A percentile compares a stretch with the other conserved stretches of the same genome.
Conservation (phyloP, 2,888 invertebrate genomes). For the Octonoba sinensis region DNA sequence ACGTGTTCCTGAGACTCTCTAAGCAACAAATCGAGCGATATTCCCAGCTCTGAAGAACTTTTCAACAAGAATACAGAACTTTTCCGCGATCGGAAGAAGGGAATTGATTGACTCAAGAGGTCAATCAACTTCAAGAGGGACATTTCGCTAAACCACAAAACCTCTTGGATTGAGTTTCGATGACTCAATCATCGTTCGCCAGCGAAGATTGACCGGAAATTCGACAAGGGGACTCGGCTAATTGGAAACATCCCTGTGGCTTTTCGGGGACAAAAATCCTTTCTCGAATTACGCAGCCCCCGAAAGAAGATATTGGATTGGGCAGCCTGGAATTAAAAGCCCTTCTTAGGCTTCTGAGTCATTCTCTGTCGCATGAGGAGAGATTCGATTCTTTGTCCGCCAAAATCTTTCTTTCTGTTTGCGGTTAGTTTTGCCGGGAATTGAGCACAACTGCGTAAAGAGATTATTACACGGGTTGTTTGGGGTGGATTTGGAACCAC, state of each 20-base stretch:
- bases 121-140: constrained; percentile 25
- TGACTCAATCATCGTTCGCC: constrained; percentile 47
- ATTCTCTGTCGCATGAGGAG: constrained; percentile 20
- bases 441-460: too few relatives aligned
- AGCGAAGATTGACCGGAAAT: constrained; percentile 45
- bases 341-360: constrained; percentile 33
- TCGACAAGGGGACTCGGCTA: constrained; percentile 15
- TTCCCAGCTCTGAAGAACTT: too few relatives aligned
- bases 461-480: too few relatives aligned
- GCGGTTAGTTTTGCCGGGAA: too few relatives aligned
- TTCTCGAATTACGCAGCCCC: constrained; percentile 19
- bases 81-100: background rate
- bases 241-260: constrained; percentile 46
- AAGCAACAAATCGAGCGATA: too few relatives aligned
- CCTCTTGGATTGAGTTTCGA: constrained; percentile 46
- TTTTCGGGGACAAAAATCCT: constrained; percentile 19
- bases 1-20: too few relatives aligned
- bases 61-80: too few relatives aligned
- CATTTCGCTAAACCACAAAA: constrained; percentile 25
- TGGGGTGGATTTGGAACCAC: too few relatives aligned
- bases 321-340: constrained; percentile 41
- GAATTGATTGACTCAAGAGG: constrained; percentile 31
- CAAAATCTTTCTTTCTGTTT: background rate
- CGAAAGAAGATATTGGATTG: constrained; percentile 34
- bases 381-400: background rate